Conservation (phyloP, 2,888 invertebrate genomes). For the Tipula lateralis region DNA sequence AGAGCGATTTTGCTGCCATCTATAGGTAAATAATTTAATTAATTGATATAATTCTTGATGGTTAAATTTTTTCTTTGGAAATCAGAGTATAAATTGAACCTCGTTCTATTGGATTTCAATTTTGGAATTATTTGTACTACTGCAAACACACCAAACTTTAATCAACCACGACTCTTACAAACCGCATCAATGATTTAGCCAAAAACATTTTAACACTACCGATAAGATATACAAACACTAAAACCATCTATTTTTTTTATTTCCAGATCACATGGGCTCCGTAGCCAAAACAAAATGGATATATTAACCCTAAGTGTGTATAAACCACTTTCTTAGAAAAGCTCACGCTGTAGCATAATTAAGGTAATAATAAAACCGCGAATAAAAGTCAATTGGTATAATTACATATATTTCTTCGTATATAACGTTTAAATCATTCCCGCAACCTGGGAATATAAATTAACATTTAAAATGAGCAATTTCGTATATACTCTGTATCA, state of each 20-base stretch:
- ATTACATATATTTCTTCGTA: not conserved
- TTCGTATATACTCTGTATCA: not conserved
- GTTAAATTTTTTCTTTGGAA: too few relatives aligned
- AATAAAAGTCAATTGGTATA: not conserved
- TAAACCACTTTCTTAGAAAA: not conserved
- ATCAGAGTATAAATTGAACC: too few relatives aligned
- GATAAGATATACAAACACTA: not conserved
- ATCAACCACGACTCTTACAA: too few relatives aligned
- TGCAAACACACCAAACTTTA: too few relatives aligned
- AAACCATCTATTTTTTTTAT: not conserved
- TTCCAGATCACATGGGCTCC: not conserved
- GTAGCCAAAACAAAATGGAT: not conserved
- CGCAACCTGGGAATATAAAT: not conserved
- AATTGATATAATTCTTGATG: too few relatives aligned
- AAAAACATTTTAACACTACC: too few relatives aligned
- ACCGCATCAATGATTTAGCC: too few relatives aligned
- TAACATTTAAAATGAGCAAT: not conserved
- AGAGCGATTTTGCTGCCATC: too few relatives aligned
- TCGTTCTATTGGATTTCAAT: too few relatives aligned
- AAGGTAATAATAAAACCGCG: not conserved
- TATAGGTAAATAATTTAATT: too few relatives aligned
- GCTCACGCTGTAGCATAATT: not conserved
- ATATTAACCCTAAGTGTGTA: not conserved
- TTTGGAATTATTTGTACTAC: too few relatives aligned
- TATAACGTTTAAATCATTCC: not conserved